Percentiles rank a stretch among this genome's conserved stretches.
Conservation (phyloP, 2,888 invertebrate genomes). For the Teinopalpus imperialis region DNA sequence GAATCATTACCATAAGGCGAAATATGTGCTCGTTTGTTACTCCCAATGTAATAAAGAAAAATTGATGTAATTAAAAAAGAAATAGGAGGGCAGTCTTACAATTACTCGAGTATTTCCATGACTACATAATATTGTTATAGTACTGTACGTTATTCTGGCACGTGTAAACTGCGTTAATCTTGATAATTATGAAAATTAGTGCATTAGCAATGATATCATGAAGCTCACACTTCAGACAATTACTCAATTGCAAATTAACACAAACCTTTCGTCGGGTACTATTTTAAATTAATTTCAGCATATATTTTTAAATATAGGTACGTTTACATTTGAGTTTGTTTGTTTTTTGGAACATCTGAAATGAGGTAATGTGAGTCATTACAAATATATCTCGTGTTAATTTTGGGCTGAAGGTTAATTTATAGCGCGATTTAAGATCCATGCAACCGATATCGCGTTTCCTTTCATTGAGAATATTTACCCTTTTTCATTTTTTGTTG, state of each 20-base stretch:
- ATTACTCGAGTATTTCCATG: not conserved
- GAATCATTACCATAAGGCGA: no score
- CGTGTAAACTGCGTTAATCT: constrained; percentile 58
- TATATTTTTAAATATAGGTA: no score
- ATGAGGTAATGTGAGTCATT: constrained; percentile 1
- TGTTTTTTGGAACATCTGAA: not conserved
- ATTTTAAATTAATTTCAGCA: constrained; percentile 12
- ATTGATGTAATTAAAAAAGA: no score
- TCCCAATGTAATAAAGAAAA: no score
- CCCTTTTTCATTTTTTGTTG: no score
- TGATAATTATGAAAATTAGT: constrained; percentile 60
- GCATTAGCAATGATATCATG: constrained; percentile 60
- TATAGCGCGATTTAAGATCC: no score
- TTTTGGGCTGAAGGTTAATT: not conserved
- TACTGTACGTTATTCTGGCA: constrained; percentile 17
- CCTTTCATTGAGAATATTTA: no score
- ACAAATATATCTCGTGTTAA: not conserved
- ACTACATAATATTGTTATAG: constrained; percentile 7
- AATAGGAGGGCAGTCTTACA: no score
- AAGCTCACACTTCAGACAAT: constrained; percentile 57
- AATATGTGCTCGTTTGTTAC: no score
- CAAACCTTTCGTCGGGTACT: constrained; percentile 25
- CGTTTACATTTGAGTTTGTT: no score
- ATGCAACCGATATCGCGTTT: no score
- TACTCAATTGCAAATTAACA: constrained; percentile 35